Base-by-base conservation (phyloP, 2,888 invertebrate genomes). In the Lepas anatifera region DNA sequence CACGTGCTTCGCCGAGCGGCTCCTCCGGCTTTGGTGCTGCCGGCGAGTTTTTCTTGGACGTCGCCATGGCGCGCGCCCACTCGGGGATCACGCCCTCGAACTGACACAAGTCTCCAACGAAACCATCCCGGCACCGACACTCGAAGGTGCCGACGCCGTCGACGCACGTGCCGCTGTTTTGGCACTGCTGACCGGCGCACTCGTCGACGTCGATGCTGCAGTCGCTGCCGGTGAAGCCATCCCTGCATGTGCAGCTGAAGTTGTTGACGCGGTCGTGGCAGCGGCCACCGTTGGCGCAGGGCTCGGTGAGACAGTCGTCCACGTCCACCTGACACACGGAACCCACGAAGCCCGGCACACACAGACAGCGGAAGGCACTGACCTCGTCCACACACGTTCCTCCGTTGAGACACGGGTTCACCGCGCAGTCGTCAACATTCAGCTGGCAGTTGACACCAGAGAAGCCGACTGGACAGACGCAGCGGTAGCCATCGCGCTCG, bases 261-360 rank as follows among this genome's bases (percentile, higher is more conserved):
- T 88, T 88, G 80, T 92, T 89, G 72, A 80, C 77, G 58, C 79
- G 88, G 87, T 95, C 93, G 74, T 88, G 85, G 82, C 96, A 97
- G 67, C 87, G 87, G 75, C 94, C 97, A 50, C 95, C 95, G 81
- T 95, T 95, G 70, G 95, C 92, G 81, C 95, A 96, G 0, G 95
- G 95, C 76, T 89, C 89, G 46, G 89, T 87, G 69, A 88, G 82
- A 79, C 96, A 96, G 77, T 94, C 87, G 81, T 95, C 91, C 37
- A 95, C 94, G 77, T 90, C 87, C 68, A 74, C 75, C 74, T 82
- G 75, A 73, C 81, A 81, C 73, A 80, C 77, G 68, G 78, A 78
- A 32, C 82, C 83, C 16, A 77, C 76, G 76, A 81, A 83, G 29
- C 83, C 83, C 16, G 85, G 80, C 67, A 86, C 86, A 80, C 96